Conservation (phyloP, 2,888 invertebrate genomes). For the Temnothorax ravouxi region DNA sequence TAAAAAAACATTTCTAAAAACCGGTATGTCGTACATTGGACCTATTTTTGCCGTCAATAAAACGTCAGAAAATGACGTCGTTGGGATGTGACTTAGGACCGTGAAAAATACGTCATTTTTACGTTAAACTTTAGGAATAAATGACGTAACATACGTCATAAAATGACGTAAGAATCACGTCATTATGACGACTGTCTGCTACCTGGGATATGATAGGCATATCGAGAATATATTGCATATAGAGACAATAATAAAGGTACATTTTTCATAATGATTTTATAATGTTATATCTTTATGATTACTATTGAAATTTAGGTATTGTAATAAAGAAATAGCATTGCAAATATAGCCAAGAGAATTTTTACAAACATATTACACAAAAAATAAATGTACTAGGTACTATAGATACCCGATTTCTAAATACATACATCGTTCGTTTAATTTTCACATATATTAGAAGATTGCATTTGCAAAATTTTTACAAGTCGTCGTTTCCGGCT, state of each 20-base stretch:
- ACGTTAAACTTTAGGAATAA: no score
- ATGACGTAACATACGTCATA: no score
- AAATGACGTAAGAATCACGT: no score
- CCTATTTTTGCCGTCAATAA: no score
- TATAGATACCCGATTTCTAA: background rate
- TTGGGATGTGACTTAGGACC: no score
- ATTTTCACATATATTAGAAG: background rate
- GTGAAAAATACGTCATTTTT: no score
- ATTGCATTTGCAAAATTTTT: background rate
- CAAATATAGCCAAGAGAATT: background rate
- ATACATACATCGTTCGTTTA: background rate
- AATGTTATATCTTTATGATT: background rate
- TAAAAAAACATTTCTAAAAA: no score
- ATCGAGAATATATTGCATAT: background rate
- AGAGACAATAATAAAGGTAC: background rate
- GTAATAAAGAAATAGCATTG: background rate
- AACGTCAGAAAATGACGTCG: no score
- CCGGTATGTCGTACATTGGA: no score
- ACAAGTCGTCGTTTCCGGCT: conserved; percentile 17
- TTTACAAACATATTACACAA: background rate
- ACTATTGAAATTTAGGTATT: background rate
- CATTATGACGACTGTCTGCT: no score
- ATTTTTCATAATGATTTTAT: background rate
- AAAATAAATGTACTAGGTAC: background rate
- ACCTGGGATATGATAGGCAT: background rate